These are phyloP conservation scores for Achatina immaculata DNA, from an alignment of 1,140 invertebrate species.

Conservation along the genomic window DNA sequence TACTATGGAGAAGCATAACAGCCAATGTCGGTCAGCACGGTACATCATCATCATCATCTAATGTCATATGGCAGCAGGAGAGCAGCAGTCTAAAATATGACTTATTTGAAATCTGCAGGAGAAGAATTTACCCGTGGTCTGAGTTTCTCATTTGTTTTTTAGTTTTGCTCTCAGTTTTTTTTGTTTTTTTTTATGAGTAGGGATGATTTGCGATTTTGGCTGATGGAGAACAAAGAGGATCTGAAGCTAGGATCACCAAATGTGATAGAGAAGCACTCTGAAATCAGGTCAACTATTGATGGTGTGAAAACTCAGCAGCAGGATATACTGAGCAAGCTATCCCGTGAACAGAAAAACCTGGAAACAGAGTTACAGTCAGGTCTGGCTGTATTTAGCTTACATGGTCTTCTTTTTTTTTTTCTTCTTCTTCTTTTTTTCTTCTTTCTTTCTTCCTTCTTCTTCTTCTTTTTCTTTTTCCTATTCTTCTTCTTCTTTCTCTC, in stretches of 20 bases:
- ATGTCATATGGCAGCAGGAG: too few relatives aligned
- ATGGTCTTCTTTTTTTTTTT: too few relatives aligned
- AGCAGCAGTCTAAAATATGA: background rate
- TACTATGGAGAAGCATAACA: too few relatives aligned
- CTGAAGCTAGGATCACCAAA: constrained; percentile 53
- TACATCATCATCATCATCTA: too few relatives aligned
- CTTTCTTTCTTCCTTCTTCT: too few relatives aligned
- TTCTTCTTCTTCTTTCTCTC: too few relatives aligned
- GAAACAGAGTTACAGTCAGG: constrained; percentile 60
- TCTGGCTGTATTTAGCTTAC: constrained; percentile 37
- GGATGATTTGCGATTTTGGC: constrained; percentile 66
- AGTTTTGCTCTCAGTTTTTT: background rate
- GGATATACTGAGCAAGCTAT: constrained; percentile 55
- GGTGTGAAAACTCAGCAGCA: constrained; percentile 61
- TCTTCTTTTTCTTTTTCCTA: too few relatives aligned
- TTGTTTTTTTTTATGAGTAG: constrained; percentile 38
- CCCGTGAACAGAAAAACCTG: constrained; percentile 57
- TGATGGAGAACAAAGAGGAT: constrained; percentile 60
- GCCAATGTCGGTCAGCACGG: too few relatives aligned
- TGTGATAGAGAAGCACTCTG: constrained; percentile 54
- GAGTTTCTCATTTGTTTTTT: too few relatives aligned
- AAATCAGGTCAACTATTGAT: constrained; percentile 52
- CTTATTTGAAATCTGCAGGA: background rate
- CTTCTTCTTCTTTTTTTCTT: too few relatives aligned
- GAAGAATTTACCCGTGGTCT: background rate